Base-by-base conservation (phyloP, 2,797 vertebrate genomes). In the Geotrypetes seraphini region DNA sequence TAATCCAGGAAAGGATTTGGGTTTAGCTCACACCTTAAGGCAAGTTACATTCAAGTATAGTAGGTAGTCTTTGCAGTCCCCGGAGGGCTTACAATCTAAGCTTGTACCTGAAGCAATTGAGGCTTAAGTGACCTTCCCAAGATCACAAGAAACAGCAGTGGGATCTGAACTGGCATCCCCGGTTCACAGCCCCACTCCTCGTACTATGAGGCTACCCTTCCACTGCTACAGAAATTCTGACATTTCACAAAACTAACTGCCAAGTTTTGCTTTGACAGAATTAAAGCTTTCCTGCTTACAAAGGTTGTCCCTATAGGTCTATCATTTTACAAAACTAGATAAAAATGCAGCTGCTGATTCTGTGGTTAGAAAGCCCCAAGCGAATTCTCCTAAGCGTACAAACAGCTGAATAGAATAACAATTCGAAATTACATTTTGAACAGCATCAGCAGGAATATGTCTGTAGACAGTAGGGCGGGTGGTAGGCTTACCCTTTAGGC, bases 341-440 rank as follows among this genome's bases (percentile, higher is more conserved):
- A 40, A 43, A 57, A 63, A 44, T 34, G 36, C 50, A 57, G 60
- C 10, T 60, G 45, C 44, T 53, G 61, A 63, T 50, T 47, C 39
- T 28, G 34, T 36, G 41, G 39, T 42, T 40, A 29, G 21, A 46
- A 31, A 31, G 13, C 24, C 33, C 41, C 49, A 39, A 63, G 49
- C 51, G 1, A 55, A 56, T 65, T 62, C 33, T 50, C 57, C 11
- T 39, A 33, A 49, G 20, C 51, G 27, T 10, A 24, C 21, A 52
- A 60, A 44, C 50, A 51, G 47, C 52, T 61, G 69, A 53, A 60
- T 57, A 57, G 43, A 55, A 57, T 39, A 40, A 48, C 54, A 68
- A 70, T 41, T 58, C 39, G 57, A 70, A 61, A 52, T 39, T 36
- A 41, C 44, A 30, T 35, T 56, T 57, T 47, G 32, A 36, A 47